Conservation (phyloP, 2,888 invertebrate species). For the Rhopalosiphum nymphaeae region DNA sequence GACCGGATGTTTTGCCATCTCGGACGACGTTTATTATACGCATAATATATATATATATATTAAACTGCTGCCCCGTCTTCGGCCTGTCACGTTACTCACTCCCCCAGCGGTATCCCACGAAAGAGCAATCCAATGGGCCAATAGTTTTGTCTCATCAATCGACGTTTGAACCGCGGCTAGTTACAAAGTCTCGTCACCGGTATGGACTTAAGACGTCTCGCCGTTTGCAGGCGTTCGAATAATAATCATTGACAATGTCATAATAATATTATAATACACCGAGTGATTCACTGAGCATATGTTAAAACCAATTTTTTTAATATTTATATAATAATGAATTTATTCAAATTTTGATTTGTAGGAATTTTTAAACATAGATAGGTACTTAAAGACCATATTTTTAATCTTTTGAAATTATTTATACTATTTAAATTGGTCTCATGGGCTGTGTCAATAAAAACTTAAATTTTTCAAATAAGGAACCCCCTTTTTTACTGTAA, state of each 20-base stretch:
- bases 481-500: no score
- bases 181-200: background rate
- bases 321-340: no score
- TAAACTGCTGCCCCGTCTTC: background rate
- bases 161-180: background rate
- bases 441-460: no score
- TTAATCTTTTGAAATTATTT: no score
- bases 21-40: constrained; percentile 1
- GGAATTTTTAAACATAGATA: no score
- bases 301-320: no score
- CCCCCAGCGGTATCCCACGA: background rate
- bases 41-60: background rate
- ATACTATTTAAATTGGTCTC: no score
- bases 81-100: background rate
- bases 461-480: no score
- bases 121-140: background rate
- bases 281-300: no score
- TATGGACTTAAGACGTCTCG: background rate
- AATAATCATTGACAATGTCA: background rate
- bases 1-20: constrained; percentile 44
- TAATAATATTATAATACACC: background rate
- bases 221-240: background rate
- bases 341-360: no score
- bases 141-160: constrained; percentile 38
- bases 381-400: no score